A percentile compares a stretch with the other conserved stretches of the same genome.
These are phyloP conservation scores for Oreotrochilus melanogaster DNA, from an alignment of 2,113 vertebrate species.

Conservation along the genomic window DNA sequence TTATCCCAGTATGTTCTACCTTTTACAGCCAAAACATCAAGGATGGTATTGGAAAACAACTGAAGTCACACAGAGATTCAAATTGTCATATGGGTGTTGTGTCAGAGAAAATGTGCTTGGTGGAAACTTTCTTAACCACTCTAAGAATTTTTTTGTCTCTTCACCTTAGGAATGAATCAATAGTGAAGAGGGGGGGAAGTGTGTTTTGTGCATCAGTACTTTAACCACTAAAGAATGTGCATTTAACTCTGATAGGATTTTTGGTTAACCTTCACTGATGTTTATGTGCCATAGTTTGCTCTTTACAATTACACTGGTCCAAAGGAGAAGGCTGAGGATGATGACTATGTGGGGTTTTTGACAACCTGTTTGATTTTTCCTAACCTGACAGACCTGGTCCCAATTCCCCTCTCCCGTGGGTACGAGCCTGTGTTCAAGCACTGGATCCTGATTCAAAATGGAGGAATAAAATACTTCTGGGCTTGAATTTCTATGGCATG, in stretches of 20 bases:
- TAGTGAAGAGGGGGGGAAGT: neutral
- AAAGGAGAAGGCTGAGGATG: neutral
- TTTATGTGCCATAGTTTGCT: neutral
- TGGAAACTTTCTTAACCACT: neutral
- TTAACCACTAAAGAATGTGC: neutral
- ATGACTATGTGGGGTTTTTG: neutral
- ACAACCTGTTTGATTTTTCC: neutral
- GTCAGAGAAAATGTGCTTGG: neutral
- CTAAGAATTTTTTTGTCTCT: neutral
- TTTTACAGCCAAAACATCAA: neutral
- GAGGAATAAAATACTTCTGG: constrained; percentile 94
- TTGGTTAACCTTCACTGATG: neutral
- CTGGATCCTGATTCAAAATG: constrained; percentile 88
- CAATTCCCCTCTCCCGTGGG: constrained; percentile 90
- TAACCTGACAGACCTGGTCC: constrained; percentile 86
- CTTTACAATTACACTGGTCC: neutral
- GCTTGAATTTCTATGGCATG: constrained; percentile 93
- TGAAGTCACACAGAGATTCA: neutral
- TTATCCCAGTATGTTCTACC: neutral
- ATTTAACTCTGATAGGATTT: neutral
- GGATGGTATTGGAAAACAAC: neutral
- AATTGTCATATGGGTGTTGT: neutral
- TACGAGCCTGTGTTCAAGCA: constrained; percentile 89
- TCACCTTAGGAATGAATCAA: neutral
- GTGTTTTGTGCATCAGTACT: neutral